Evolutionary conservation across 2,797 vertebrate species (phyloP).

Genomic region (Rhyacichthys aspro): DNA sequence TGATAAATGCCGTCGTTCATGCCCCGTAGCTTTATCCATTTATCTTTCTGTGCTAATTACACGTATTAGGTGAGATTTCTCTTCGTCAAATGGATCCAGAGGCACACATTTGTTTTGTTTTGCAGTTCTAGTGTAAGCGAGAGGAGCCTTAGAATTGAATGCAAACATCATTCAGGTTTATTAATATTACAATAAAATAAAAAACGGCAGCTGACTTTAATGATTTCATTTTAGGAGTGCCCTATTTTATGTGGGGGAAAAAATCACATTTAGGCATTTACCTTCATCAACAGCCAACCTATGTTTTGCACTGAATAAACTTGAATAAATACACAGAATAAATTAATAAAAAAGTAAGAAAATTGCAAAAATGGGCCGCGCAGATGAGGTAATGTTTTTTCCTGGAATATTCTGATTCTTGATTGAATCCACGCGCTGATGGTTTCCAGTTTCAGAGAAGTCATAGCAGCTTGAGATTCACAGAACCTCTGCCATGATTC

Average conservation of each 20-base stretch:
- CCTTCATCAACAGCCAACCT: neutral
- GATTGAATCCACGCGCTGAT: too few relatives aligned
- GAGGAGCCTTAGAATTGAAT: neutral
- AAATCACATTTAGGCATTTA: neutral
- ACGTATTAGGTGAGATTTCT: slow-evolving; percentile 16
- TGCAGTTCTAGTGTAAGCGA: neutral
- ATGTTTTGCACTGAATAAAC: too few relatives aligned
- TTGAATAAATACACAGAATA: too few relatives aligned
- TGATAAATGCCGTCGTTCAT: slow-evolving; percentile 54
- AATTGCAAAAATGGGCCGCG: too few relatives aligned
- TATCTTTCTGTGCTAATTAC: slow-evolving; percentile 53
- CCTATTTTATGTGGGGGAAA: neutral
- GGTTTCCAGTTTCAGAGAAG: too few relatives aligned
- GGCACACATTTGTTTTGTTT: slow-evolving; percentile 4
- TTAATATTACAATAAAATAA: slow-evolving; percentile 1
- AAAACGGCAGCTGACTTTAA: neutral
- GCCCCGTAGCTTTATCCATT: slow-evolving; percentile 47
- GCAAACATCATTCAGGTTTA: neutral
- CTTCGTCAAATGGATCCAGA: slow-evolving; percentile 35
- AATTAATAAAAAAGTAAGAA: too few relatives aligned
- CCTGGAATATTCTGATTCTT: too few relatives aligned
- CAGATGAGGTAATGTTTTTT: too few relatives aligned
- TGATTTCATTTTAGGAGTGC: neutral
- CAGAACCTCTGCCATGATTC: too few relatives aligned
- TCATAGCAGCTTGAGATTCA: too few relatives aligned